Evolutionary conservation across 2,113 vertebrate genomes (phyloP).

Genomic region (Barbus barbus): DNA sequence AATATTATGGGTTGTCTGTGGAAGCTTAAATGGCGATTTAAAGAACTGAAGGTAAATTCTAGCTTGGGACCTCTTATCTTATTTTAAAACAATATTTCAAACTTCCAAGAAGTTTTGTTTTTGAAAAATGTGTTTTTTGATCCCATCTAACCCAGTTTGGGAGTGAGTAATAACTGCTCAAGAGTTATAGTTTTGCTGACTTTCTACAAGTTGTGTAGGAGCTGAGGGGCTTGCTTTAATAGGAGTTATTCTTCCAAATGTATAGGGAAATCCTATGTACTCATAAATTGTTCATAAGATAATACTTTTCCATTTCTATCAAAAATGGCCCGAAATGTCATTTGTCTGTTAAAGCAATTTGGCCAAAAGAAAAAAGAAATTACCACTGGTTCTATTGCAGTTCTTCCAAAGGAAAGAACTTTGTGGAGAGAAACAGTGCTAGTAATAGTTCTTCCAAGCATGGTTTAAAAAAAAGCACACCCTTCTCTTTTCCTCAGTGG

Average conservation of each 20-base stretch:
- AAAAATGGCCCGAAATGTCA: background rate
- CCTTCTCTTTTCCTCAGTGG: background rate
- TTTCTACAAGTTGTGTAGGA: background rate
- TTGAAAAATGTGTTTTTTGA: background rate
- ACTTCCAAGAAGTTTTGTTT: background rate
- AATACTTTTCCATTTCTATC: background rate
- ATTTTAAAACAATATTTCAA: background rate
- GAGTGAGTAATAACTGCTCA: background rate
- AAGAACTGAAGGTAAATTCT: background rate
- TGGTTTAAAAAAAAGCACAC: background rate
- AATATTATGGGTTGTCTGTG: background rate
- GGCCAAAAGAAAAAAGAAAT: background rate
- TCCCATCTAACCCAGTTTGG: background rate
- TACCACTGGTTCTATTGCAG: background rate
- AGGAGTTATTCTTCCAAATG: background rate
- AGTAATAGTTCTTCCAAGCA: conserved; percentile 6
- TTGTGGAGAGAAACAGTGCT: background rate
- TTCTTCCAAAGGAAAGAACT: background rate
- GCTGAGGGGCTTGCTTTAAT: background rate
- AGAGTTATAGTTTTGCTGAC: background rate
- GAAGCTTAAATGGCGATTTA: background rate
- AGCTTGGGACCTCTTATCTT: background rate
- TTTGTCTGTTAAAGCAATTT: background rate
- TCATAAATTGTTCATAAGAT: background rate
- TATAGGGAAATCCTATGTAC: background rate